Percentiles rank a stretch among this genome's conserved stretches.
phyloP scores from a whole-genome alignment of 2,888 invertebrate species.

The Molanna angustata region DNA sequence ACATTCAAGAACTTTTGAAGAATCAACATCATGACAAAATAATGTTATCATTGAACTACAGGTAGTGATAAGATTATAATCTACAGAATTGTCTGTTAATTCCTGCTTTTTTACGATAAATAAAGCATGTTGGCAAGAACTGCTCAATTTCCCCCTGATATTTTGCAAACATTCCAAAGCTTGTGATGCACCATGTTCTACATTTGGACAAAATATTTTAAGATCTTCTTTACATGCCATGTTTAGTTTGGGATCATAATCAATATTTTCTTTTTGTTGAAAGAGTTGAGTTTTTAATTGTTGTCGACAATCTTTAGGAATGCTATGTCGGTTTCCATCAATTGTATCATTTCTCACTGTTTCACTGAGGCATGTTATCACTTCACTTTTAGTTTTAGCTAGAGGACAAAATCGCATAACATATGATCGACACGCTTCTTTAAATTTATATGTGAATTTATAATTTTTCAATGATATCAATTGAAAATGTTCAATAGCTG shows the following conservation, averaged over 20 bases:
- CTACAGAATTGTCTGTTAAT: slow-evolving; percentile 81
- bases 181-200: slow-evolving; percentile 66
- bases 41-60: slow-evolving; percentile 85
- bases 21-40: slow-evolving; percentile 75
- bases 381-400: slow-evolving; percentile 74
- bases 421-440: slow-evolving; percentile 85
- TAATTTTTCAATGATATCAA: slow-evolving; percentile 90
- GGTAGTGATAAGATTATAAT: slow-evolving; percentile 78
- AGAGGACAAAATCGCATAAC: slow-evolving; percentile 68
- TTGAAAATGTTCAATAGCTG: slow-evolving; percentile 96
- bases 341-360: slow-evolving; percentile 88
- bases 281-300: slow-evolving; percentile 89
- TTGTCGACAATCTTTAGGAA: slow-evolving; percentile 86
- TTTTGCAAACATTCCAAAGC: slow-evolving; percentile 78
- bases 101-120: slow-evolving; percentile 86
- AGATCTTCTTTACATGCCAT: slow-evolving; percentile 81
- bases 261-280: slow-evolving; percentile 86
- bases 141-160: slow-evolving; percentile 61
- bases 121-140: slow-evolving; percentile 72
- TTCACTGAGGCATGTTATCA: slow-evolving; percentile 83
- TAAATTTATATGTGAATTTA: slow-evolving; percentile 91
- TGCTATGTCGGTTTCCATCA: slow-evolving; percentile 68
- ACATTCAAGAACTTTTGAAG: slow-evolving; percentile 70
- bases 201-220: slow-evolving; percentile 64
- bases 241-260: slow-evolving; percentile 80